Evolutionary conservation across 2,888 invertebrate genomes (phyloP).

Genomic region (Dusona sp.): DNA sequence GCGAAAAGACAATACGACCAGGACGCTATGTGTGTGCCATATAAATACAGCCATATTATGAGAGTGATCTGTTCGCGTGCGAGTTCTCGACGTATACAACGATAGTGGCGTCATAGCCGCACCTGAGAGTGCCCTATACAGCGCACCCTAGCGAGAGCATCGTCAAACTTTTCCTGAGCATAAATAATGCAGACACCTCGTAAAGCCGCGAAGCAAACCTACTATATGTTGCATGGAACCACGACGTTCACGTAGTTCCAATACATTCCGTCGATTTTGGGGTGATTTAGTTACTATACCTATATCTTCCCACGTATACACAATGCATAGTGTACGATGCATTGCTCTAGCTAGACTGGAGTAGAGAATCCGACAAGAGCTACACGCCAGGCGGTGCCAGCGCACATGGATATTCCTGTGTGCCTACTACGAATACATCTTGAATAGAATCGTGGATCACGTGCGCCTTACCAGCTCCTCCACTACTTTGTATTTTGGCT

Average conservation of each 20-base stretch:
- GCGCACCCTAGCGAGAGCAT: slow-evolving; percentile 47
- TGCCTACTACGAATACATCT: slow-evolving; percentile 53
- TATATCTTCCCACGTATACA: slow-evolving; percentile 22
- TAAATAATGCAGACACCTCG: slow-evolving; percentile 80
- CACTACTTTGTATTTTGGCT: background rate
- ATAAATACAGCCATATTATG: slow-evolving; percentile 65
- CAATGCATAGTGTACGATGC: slow-evolving; percentile 30
- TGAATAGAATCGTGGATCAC: slow-evolving; percentile 60
- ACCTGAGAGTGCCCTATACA: slow-evolving; percentile 54
- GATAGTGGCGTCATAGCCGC: slow-evolving; percentile 30
- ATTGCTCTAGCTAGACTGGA: slow-evolving; percentile 36
- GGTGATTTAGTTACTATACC: slow-evolving; percentile 31
- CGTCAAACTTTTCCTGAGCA: slow-evolving; percentile 68
- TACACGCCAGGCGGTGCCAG: slow-evolving; percentile 41
- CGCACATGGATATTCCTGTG: slow-evolving; percentile 17
- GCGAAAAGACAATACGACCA: slow-evolving; percentile 31
- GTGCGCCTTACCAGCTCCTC: slow-evolving; percentile 35
- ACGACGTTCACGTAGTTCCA: slow-evolving; percentile 78
- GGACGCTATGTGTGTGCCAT: slow-evolving; percentile 1
- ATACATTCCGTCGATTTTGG: slow-evolving; percentile 75
- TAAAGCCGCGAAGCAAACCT: slow-evolving; percentile 73
- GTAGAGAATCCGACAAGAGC: slow-evolving; percentile 51
- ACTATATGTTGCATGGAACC: slow-evolving; percentile 44
- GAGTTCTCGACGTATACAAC: slow-evolving; percentile 33
- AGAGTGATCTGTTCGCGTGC: slow-evolving; percentile 74